Conservation (phyloP, 2,797 vertebrate species). For the Spondyliosoma cantharus region DNA sequence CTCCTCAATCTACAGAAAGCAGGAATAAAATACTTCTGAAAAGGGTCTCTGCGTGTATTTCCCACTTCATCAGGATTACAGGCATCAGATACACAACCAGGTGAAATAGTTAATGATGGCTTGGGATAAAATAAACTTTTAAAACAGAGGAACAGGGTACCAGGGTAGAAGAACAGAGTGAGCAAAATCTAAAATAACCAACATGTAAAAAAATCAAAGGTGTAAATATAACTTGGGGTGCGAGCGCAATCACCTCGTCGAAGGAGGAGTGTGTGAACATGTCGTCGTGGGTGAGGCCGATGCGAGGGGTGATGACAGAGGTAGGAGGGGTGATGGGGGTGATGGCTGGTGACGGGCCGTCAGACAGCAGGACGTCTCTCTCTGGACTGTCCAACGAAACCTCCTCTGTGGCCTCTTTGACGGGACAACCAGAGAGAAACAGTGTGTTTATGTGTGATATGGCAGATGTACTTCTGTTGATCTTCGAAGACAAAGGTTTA, state of each 20-base stretch:
- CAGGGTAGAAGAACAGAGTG: not conserved
- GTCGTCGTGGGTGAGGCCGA: constrained; percentile 85
- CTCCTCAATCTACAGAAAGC: constrained; percentile 88
- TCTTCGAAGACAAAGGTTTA: too few species aligned
- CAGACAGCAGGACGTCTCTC: constrained; percentile 91
- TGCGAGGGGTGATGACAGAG: constrained; percentile 87
- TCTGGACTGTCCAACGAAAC: constrained; percentile 97
- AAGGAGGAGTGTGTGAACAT: constrained; percentile 91
- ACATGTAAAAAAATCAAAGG: not conserved
- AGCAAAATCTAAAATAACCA: not conserved
- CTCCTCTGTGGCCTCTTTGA: constrained; percentile 94
- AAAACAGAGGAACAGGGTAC: too few species aligned
- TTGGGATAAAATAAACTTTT: not conserved
- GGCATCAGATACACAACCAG: not conserved
- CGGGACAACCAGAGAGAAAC: not conserved
- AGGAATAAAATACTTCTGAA: not conserved
- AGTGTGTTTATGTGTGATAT: not conserved
- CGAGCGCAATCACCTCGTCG: constrained; percentile 87
- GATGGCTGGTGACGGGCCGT: constrained; percentile 93
- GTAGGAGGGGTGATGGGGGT: constrained; percentile 94
- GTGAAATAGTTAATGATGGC: not conserved
- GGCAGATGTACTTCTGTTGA: not conserved
- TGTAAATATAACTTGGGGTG: not conserved
- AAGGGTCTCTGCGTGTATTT: not conserved
- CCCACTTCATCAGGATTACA: not conserved